These are phyloP conservation scores for Mimachlamys varia DNA, from an alignment of 2,888 invertebrate species.

Conservation along the genomic window DNA sequence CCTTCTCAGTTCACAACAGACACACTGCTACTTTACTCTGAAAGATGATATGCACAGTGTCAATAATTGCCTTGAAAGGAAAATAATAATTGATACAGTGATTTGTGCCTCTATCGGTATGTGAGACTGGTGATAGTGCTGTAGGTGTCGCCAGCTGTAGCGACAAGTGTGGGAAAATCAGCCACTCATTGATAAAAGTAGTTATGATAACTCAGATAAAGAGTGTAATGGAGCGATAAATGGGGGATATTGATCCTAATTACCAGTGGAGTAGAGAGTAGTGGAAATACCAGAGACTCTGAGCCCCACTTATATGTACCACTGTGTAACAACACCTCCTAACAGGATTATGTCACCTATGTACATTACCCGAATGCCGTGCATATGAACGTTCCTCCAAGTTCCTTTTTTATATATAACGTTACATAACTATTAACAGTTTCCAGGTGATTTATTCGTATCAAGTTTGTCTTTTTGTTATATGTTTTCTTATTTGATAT, in stretches of 20 bases:
- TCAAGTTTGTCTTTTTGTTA: too few relatives aligned
- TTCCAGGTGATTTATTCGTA: too few relatives aligned
- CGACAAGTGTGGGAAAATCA: slow-evolving; percentile 28
- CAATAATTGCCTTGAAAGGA: slow-evolving; percentile 1
- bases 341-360: neutral
- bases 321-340: neutral
- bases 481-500: too few relatives aligned
- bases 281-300: neutral
- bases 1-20: slow-evolving; percentile 17
- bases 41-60: slow-evolving; percentile 31
- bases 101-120: slow-evolving; percentile 42
- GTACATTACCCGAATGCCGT: neutral
- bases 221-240: neutral
- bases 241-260: slow-evolving; percentile 16
- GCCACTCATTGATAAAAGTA: neutral
- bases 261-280: neutral
- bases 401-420: neutral
- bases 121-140: slow-evolving; percentile 37
- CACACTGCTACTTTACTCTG: slow-evolving; percentile 28
- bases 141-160: neutral
- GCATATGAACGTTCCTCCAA: neutral
- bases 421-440: neutral
- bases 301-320: neutral
- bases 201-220: slow-evolving; percentile 20
- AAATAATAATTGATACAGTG: slow-evolving; percentile 30